These are phyloP conservation scores for Serripes groenlandicus DNA, from an alignment of 2,888 invertebrate genomes.

Conservation along the genomic window DNA sequence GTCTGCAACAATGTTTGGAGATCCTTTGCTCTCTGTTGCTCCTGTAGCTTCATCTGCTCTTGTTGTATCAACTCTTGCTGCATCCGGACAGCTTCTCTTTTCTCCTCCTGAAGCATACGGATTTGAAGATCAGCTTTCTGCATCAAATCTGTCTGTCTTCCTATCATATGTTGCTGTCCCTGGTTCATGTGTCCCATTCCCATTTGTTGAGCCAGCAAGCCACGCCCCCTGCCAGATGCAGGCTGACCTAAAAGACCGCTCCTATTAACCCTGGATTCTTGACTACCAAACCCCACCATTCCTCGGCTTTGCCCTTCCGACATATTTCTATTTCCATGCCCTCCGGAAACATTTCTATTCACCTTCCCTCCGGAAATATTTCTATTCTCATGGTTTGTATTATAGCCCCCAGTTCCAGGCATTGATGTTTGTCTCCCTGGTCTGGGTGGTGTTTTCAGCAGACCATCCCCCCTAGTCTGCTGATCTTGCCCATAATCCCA, in stretches of 20 bases:
- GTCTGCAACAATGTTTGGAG: slow-evolving; percentile 8
- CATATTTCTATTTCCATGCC: not conserved
- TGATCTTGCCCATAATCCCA: slow-evolving; percentile 6
- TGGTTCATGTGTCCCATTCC: not conserved
- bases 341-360: not conserved
- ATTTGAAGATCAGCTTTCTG: slow-evolving; percentile 56
- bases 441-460: not conserved
- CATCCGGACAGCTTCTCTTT: slow-evolving; percentile 11
- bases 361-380: too few relatives aligned
- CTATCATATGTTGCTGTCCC: not conserved
- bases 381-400: not conserved
- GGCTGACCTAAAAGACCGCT: not conserved
- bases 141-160: slow-evolving; percentile 43
- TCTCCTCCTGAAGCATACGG: slow-evolving; percentile 36
- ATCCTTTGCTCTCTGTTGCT: slow-evolving; percentile 5
- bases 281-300: not conserved
- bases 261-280: not conserved
- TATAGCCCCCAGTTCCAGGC: not conserved
- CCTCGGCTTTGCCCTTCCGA: not conserved
- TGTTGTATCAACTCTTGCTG: slow-evolving; percentile 30
- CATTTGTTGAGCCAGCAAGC: not conserved
- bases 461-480: not conserved
- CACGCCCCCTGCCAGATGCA: not conserved
- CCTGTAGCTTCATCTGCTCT: slow-evolving; percentile 27
- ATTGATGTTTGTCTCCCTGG: not conserved